These are phyloP conservation scores for Monoplex corrugatus DNA, from an alignment of 2,888 invertebrate genomes.

Conservation along the genomic window DNA sequence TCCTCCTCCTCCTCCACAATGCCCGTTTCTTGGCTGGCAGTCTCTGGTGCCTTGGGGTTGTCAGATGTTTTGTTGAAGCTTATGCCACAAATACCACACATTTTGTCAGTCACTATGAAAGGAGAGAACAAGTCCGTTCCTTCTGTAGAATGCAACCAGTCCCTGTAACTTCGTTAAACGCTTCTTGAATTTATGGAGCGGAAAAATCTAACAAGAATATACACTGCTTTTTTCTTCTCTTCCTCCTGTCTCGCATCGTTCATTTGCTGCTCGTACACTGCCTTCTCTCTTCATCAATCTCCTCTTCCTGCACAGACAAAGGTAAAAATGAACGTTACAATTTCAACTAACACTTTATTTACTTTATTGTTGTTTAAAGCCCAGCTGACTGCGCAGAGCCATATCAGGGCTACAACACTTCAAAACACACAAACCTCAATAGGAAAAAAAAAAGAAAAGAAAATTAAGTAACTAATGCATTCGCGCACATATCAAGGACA, in stretches of 20 bases:
- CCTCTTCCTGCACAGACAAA: conserved; percentile 29
- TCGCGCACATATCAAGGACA: too few relatives aligned
- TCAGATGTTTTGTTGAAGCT: conserved; percentile 30
- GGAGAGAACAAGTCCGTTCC: conserved; percentile 40
- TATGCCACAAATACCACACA: conserved; percentile 46
- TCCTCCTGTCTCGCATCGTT: not conserved
- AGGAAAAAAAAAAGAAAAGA: too few relatives aligned
- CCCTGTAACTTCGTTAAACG: not conserved
- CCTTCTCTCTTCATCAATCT: conserved; percentile 38
- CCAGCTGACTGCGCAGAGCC: too few relatives aligned
- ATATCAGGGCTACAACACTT: too few relatives aligned
- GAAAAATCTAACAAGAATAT: not conserved
- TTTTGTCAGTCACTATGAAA: not conserved
- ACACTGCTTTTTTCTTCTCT: not conserved
- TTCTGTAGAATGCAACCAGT: not conserved
- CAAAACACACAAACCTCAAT: not conserved
- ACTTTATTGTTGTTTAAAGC: too few relatives aligned
- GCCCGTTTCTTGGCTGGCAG: not conserved
- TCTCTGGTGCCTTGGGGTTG: not conserved
- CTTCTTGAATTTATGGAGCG: conserved; percentile 9
- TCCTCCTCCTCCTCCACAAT: not conserved
- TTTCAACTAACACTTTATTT: too few relatives aligned
- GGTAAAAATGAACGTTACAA: not conserved
- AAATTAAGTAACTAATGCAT: too few relatives aligned
- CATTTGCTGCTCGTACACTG: conserved; percentile 11